Evolutionary conservation across 1,140 invertebrate species (phyloP).

Genomic region (fruit fly (Drosophila melanogaster)): DNA sequence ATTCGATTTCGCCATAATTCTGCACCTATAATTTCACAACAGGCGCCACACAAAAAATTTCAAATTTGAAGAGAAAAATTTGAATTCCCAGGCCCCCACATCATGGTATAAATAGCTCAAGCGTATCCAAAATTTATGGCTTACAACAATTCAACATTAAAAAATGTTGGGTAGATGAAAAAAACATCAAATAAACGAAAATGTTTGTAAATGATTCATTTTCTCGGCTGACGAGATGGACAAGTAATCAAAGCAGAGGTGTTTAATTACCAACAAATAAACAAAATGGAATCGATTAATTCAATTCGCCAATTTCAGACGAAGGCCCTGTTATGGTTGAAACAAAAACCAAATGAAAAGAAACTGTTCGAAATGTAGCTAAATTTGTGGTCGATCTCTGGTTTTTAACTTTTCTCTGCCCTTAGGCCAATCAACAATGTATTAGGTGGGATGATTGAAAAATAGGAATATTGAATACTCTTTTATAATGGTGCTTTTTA

Average conservation of each 20-base stretch:
- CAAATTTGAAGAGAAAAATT: constrained; percentile 28
- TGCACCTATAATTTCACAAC: constrained; percentile 74
- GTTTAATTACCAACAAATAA: constrained; percentile 84
- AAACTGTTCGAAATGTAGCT: constrained; percentile 75
- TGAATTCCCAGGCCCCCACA: constrained; percentile 72
- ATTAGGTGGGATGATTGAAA: constrained; percentile 2
- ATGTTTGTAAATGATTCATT: constrained; percentile 77
- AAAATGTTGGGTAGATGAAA: constrained; percentile 36
- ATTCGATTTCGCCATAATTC: constrained; percentile 76
- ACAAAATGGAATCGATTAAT: constrained; percentile 83
- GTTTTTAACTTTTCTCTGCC: constrained; percentile 2
- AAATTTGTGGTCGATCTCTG: constrained; percentile 67
- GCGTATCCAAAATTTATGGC: constrained; percentile 77
- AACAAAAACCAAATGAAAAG: constrained; percentile 36
- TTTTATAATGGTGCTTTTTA: not conserved
- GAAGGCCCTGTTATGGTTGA: constrained; percentile 73
- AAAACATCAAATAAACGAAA: constrained; percentile 27
- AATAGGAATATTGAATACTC: constrained; percentile 1
- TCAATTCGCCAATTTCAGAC: constrained; percentile 79
- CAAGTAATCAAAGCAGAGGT: constrained; percentile 81
- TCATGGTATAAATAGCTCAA: constrained; percentile 31
- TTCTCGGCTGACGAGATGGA: constrained; percentile 60
- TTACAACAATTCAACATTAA: constrained; percentile 83
- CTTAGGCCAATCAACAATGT: constrained; percentile 52
- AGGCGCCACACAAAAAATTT: constrained; percentile 57